Evolutionary conservation across 2,888 invertebrate genomes (phyloP), one percentile per base, ranked within the genome.

Genomic region (Cosmopolites sordidus): DNA sequence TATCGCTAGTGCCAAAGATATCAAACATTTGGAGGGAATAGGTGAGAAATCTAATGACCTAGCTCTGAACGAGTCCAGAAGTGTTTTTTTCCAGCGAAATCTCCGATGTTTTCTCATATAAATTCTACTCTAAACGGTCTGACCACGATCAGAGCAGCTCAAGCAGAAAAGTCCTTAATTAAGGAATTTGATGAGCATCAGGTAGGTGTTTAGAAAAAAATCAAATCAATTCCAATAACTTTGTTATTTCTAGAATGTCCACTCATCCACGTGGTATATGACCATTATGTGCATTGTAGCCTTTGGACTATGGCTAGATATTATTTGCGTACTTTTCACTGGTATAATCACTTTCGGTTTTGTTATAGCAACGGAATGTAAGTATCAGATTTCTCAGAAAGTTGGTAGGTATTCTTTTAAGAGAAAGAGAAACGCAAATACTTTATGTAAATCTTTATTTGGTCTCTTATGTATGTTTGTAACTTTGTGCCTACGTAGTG

Each of bases 231-330:
- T 22, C 22, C 4, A 22, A 5, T 22, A 11, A 33, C 3, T 33
- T 12, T 33, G 11, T 33, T n/a, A n/a, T n/a, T n/a, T 33, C 11
- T 33, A 69, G 65, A 66, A 69, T 55, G 60, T 80, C 0, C 85
- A 86, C 62, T 84, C 84, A 0, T 79, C 81, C 3, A 79, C 83
- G 8, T 83, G 83, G 79, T 83, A 67, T 62, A 67, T 85, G 43
- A 79, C 79, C 2, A 71, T 84, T n/a, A 75, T 80, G 11, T 76
- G 80, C n/a, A 79, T 81, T 57, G 78, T 79, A 2, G 78, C 82
- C 0, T 86, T 84, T 67, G 81, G 83, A 0, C 75, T 85, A 16
- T 84, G 83, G 81, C 67, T 86, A 56, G 83, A 84, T 64, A 68
- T 82, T 11, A 76, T 84, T 11, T 83, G 82, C 3, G 77, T 82